Evolutionary conservation across 2,888 invertebrate genomes (phyloP).

Genomic region (Drosophila putrida): DNA sequence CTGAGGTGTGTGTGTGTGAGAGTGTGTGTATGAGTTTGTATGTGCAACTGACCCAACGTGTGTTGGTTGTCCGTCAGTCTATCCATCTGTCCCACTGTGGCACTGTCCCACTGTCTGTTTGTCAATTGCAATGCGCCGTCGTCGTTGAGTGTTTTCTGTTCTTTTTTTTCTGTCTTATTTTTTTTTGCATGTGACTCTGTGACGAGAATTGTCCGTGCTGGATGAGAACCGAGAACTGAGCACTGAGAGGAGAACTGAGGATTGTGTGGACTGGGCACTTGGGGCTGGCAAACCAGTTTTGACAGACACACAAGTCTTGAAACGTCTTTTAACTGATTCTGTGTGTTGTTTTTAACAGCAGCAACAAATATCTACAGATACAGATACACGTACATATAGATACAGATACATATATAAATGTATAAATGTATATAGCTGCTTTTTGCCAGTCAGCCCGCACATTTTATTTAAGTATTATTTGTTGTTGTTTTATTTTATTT

Average conservation of each 20-base stretch:
- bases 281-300: conserved; percentile 76
- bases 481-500: conserved; percentile 26
- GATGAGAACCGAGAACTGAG: conserved; percentile 57
- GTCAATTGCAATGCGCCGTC: conserved; percentile 78
- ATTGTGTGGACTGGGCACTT: conserved; percentile 42
- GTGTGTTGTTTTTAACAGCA: conserved; percentile 66
- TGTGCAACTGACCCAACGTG: conserved; percentile 80
- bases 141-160: conserved; percentile 49
- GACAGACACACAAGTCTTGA: conserved; percentile 81
- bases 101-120: conserved; percentile 63
- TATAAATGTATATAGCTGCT: conserved; percentile 15
- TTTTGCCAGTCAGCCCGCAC: conserved; percentile 70
- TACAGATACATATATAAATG: conserved; percentile 18
- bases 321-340: conserved; percentile 80
- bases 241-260: conserved; percentile 37
- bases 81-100: conserved; percentile 32
- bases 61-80: conserved; percentile 50
- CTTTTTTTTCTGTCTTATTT: conserved; percentile 23
- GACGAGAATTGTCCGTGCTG: conserved; percentile 79
- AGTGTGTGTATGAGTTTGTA: conserved; percentile 17
- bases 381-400: conserved; percentile 35
- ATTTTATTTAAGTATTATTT: conserved; percentile 76
- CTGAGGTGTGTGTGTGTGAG: conserved; percentile 34
- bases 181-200: conserved; percentile 75
- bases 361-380: conserved; percentile 77